Percentiles rank a stretch among this genome's conserved stretches.
Conservation (phyloP, 2,113 vertebrate species). For the Porphyrio hochstetteri region DNA sequence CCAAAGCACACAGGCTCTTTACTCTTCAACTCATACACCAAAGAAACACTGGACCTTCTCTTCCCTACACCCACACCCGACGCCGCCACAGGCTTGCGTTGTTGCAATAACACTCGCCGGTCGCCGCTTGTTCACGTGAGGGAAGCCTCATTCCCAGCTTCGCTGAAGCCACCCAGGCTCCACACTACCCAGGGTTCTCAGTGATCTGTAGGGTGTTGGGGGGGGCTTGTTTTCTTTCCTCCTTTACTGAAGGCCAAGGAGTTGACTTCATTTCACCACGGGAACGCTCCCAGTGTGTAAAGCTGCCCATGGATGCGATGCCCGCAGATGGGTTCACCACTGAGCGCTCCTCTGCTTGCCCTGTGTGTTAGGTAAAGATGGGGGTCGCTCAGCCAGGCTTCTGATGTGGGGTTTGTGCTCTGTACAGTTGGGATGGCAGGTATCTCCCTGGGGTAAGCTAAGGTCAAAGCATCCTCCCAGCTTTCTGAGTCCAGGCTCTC, state of each 20-base stretch:
- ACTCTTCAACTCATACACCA: constrained; percentile 62
- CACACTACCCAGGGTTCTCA: neutral
- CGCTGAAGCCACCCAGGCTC: neutral
- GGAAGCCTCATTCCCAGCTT: neutral
- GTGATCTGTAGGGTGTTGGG: too few species aligned
- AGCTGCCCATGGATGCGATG: fast-evolving
- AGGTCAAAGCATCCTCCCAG: neutral
- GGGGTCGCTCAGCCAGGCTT: neutral
- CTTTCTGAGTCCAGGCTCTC: neutral
- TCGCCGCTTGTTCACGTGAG: neutral
- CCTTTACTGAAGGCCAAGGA: neutral
- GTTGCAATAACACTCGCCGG: constrained; percentile 13
- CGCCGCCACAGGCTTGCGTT: neutral
- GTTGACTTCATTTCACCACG: neutral
- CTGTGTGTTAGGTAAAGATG: neutral
- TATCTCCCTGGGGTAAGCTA: neutral
- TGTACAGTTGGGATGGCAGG: neutral
- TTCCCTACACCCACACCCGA: neutral
- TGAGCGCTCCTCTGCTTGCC: neutral
- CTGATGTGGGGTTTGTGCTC: neutral
- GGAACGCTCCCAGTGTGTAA: neutral
- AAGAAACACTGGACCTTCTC: constrained; percentile 66
- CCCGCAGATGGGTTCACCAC: neutral
- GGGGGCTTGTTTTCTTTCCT: neutral
- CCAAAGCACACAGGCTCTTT: constrained; percentile 24